These are phyloP conservation scores for Chromis chromis DNA, from an alignment of 2,797 vertebrate species.

Conservation along the genomic window DNA sequence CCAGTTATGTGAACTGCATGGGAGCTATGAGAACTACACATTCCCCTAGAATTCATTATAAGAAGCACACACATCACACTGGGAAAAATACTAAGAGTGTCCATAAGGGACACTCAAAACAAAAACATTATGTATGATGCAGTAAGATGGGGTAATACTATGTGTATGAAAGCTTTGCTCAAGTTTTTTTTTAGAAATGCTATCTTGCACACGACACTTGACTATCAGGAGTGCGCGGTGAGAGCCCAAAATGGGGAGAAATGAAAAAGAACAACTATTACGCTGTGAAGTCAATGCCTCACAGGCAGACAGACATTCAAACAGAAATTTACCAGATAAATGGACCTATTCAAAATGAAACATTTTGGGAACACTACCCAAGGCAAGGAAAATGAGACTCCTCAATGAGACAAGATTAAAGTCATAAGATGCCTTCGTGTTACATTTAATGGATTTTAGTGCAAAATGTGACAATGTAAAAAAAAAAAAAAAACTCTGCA, in stretches of 20 bases:
- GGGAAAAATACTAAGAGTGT: constrained; percentile 60
- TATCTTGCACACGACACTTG: constrained; percentile 58
- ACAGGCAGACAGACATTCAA: constrained; percentile 47
- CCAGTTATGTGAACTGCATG: constrained; percentile 80
- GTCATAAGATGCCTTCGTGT: constrained; percentile 61
- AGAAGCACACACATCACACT: constrained; percentile 55
- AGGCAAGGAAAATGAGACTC: constrained; percentile 47
- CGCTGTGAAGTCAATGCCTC: constrained; percentile 56
- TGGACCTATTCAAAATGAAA: constrained; percentile 57
- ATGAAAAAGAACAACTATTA: constrained; percentile 44
- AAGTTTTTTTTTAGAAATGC: constrained; percentile 22
- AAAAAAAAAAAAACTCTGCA: constrained; percentile 1
- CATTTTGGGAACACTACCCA: constrained; percentile 45
- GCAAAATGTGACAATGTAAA: constrained; percentile 29
- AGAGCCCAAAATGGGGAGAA: constrained; percentile 5
- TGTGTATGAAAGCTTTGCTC: background rate
- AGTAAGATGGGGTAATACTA: background rate
- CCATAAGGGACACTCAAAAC: constrained; percentile 62
- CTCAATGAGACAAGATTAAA: constrained; percentile 29
- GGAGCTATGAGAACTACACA: constrained; percentile 56
- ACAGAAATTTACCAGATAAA: constrained; percentile 57
- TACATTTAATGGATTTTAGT: constrained; percentile 45
- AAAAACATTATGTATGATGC: constrained; percentile 82
- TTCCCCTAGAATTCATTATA: constrained; percentile 56
- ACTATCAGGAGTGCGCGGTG: constrained; percentile 19